These are phyloP conservation scores for Acrocephalus kingi DNA, from an alignment of 2,113 vertebrate genomes.

Conservation along the genomic window DNA sequence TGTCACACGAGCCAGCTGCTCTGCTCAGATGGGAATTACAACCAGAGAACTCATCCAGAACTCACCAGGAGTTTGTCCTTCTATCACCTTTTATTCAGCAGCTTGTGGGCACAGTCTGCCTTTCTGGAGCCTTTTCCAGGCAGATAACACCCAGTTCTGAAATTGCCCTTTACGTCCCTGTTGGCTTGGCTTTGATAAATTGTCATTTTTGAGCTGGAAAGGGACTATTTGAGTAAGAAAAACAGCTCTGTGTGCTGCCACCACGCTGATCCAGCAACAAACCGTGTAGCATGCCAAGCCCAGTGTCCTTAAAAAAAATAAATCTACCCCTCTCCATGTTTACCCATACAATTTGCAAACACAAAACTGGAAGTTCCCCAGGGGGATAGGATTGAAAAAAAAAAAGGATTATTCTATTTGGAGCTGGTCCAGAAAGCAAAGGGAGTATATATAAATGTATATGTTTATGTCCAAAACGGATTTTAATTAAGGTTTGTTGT, in stretches of 20 bases:
- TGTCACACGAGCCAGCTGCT: neutral
- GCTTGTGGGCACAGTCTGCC: conserved; percentile 66
- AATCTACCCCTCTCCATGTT: neutral
- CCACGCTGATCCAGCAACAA: neutral
- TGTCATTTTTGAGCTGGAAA: neutral
- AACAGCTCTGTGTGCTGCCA: neutral
- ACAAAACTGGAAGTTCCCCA: neutral
- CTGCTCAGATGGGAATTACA: neutral
- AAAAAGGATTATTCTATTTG: neutral
- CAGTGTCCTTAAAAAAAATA: neutral
- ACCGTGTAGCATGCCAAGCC: neutral
- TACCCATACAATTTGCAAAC: neutral
- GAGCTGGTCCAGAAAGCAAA: neutral
- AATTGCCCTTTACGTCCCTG: neutral
- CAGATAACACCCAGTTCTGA: conserved; percentile 34
- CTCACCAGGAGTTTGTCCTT: conserved; percentile 51
- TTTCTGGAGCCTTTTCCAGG: conserved; percentile 41
- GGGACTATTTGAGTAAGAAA: neutral
- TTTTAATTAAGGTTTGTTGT: neutral
- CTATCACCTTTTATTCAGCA: conserved; percentile 72
- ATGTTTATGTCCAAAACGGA: neutral
- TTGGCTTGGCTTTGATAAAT: neutral
- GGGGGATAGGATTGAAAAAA: neutral
- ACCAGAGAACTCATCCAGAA: neutral
- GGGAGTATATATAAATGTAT: neutral